Evolutionary conservation across 2,797 vertebrate genomes (phyloP).

Genomic region (Melanotaenia parkinsoni): DNA sequence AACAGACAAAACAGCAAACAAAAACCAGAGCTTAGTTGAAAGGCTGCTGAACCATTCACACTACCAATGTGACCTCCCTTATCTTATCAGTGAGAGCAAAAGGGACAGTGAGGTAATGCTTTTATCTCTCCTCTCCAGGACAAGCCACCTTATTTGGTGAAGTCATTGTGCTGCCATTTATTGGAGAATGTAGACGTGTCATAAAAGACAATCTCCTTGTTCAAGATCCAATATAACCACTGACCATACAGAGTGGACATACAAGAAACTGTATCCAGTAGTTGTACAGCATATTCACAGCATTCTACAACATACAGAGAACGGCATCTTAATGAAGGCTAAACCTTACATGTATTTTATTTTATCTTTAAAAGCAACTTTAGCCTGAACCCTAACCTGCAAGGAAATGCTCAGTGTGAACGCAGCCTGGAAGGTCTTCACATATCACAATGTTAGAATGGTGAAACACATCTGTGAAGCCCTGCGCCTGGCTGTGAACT

Average conservation of each 20-base stretch:
- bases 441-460: neutral
- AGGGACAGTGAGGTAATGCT: constrained; percentile 46
- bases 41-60: constrained; percentile 47
- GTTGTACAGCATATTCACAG: neutral
- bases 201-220: constrained; percentile 15
- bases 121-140: constrained; percentile 60
- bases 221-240: constrained; percentile 22
- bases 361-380: neutral
- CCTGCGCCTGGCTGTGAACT: neutral
- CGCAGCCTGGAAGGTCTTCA: neutral
- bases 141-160: constrained; percentile 34
- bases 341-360: neutral
- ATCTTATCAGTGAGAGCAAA: constrained; percentile 59
- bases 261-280: neutral
- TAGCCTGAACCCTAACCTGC: neutral
- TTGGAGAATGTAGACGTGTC: constrained; percentile 24
- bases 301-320: neutral
- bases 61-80: constrained; percentile 62
- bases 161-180: constrained; percentile 39
- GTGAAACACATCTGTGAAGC: neutral
- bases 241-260: constrained; percentile 4
- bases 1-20: constrained; percentile 31
- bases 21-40: constrained; percentile 43
- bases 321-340: neutral
- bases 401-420: neutral